Base-by-base conservation (phyloP, 1,140 invertebrate species). In the Hetaerina americana region DNA sequence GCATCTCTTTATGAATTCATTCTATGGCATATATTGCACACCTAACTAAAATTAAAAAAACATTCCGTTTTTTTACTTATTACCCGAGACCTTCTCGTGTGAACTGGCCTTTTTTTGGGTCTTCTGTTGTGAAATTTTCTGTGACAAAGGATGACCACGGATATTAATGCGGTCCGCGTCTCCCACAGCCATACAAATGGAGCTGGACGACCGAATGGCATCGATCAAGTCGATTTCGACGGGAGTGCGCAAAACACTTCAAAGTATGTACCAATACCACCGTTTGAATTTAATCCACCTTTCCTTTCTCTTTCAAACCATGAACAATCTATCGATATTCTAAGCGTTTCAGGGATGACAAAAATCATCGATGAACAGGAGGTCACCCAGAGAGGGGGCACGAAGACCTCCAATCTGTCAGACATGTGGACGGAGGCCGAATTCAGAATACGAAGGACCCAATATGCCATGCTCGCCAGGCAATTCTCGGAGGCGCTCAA, bases 171-270 rank as follows among this genome's bases (percentile, higher is more conserved):
- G 31, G 10, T 5, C 22, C 10, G 15, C 26, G 12, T 57, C 40
- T 5, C 22, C 40, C 27, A 1, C 25, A 68, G 67, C 27, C 1
- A 27, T 27, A 5, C 25, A 68, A 68, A 18, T 27, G 67, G 67
- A 68, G 24, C 67, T 68, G 67, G 67, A 68, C 3, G 67, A 68
- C 27, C n/a, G 67, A n/a, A 68, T 68, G 67, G 67, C 67, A 18
- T 26, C 67, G 10, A 68, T 68, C 67, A 68, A 68, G 26, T 24
- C 27, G 2, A 10, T 27, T 10, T 68, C 67, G 18, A 18, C 18
- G 25, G 25, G 27, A 68, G 15, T 68, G 3, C 67, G 67, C 1
- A 28, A 26, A 26, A 28, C 67, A 18, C 67, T 68, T 15, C n/a
- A 68, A 68, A 25, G 67, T 68, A 25, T n/a, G 10, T 57, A 57